A percentile compares a stretch with the other conserved stretches of the same genome.
Conservation (phyloP, 2,113 vertebrate genomes). For the Falco punctatus region DNA sequence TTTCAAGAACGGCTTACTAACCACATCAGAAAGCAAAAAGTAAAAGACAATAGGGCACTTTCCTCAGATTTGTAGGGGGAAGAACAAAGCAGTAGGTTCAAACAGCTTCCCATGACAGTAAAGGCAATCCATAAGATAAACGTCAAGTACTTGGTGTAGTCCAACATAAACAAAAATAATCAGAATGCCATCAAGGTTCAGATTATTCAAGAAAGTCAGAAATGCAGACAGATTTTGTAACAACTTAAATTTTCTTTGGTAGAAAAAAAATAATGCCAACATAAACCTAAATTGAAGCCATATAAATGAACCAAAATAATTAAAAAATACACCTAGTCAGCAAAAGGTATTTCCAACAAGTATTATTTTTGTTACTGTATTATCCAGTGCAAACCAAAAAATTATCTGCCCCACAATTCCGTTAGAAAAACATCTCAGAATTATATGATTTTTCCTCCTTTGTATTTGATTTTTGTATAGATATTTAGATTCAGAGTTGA, state of each 20-base stretch:
- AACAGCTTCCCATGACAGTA: background rate
- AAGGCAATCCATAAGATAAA: background rate
- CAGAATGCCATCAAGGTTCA: background rate
- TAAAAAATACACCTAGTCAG: background rate
- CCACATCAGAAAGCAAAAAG: background rate
- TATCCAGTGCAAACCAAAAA: background rate
- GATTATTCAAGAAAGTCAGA: background rate
- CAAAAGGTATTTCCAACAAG: background rate
- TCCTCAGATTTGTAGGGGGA: background rate
- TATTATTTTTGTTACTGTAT: background rate
- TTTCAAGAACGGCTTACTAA: background rate
- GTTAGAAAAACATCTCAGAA: background rate
- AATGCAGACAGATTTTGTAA: background rate
- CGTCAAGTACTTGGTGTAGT: background rate
- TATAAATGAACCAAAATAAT: background rate
- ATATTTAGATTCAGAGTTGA: background rate
- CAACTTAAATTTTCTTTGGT: background rate
- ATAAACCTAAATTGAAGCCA: background rate
- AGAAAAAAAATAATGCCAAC: background rate
- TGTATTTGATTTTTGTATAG: background rate
- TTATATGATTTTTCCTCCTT: background rate
- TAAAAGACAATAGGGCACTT: background rate
- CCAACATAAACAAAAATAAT: background rate
- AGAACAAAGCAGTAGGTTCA: background rate
- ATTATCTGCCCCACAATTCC: background rate